phyloP scores from a whole-genome alignment of 1,140 invertebrate genomes.

The Potamilus streckersoni region DNA sequence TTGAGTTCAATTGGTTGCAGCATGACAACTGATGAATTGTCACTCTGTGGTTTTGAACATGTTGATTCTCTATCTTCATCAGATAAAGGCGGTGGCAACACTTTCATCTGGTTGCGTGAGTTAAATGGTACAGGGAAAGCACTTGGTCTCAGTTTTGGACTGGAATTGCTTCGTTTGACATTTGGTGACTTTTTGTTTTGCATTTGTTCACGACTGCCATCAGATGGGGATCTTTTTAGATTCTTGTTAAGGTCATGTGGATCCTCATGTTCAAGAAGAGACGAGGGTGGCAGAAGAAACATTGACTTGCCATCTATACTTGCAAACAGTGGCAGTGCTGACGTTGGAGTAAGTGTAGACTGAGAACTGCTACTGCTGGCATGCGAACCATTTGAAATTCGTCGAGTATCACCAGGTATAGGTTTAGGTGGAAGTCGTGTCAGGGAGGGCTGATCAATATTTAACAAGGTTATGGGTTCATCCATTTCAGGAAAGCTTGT shows the following conservation, averaged over 20 bases:
- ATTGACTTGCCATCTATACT: constrained; percentile 62
- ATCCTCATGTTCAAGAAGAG: constrained; percentile 14
- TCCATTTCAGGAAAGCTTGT: background rate
- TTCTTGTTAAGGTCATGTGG: constrained; percentile 14
- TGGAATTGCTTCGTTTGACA: constrained; percentile 44
- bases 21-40: constrained; percentile 58
- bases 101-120: constrained; percentile 12
- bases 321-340: constrained; percentile 46
- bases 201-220: constrained; percentile 26
- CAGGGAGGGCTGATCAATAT: constrained; percentile 2
- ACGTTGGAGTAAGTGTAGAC: constrained; percentile 54
- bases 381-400: constrained; percentile 47
- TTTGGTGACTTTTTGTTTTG: constrained; percentile 32
- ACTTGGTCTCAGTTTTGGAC: constrained; percentile 29
- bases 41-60: constrained; percentile 52
- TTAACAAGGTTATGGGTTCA: no score
- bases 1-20: constrained; percentile 60
- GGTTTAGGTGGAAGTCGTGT: constrained; percentile 34
- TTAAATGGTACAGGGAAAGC: constrained; percentile 16
- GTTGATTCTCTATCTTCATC: constrained; percentile 58
- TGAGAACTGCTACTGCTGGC: constrained; percentile 51
- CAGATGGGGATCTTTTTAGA: constrained; percentile 32
- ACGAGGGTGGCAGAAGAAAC: constrained; percentile 44
- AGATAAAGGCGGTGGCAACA: constrained; percentile 21
- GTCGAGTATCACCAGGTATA: constrained; percentile 25